These are phyloP conservation scores for Tinea pellionella DNA, from an alignment of 2,888 invertebrate genomes.

Conservation along the genomic window DNA sequence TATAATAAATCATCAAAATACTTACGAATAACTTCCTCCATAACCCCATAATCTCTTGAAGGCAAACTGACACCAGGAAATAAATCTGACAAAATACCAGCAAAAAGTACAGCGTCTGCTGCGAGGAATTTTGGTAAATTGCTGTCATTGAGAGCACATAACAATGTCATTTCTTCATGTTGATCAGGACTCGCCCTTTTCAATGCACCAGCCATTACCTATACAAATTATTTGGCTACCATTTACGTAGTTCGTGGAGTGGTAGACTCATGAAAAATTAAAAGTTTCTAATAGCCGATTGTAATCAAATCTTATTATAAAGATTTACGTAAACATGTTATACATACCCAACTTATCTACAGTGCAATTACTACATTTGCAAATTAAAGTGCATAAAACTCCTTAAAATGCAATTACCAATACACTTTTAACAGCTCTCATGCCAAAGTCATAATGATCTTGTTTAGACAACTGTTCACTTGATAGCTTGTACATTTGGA, in stretches of 20 bases:
- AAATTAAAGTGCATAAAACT: too few relatives aligned
- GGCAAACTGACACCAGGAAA: slow-evolving; percentile 87
- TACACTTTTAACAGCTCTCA: slow-evolving; percentile 94
- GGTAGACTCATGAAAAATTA: too few relatives aligned
- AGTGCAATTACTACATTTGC: too few relatives aligned
- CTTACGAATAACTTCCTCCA: slow-evolving; percentile 74
- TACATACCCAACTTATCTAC: background rate
- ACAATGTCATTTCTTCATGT: slow-evolving; percentile 84
- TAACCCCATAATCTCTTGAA: slow-evolving; percentile 80
- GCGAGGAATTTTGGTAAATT: slow-evolving; percentile 91
- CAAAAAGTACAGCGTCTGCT: slow-evolving; percentile 86
- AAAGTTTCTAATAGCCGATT: too few relatives aligned
- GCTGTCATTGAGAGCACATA: slow-evolving; percentile 88
- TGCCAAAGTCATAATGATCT: slow-evolving; percentile 93
- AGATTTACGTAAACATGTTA: too few relatives aligned
- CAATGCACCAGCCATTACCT: slow-evolving; percentile 89
- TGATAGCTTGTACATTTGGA: slow-evolving; percentile 91
- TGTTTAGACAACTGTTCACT: slow-evolving; percentile 93
- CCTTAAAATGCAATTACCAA: slow-evolving; percentile 52
- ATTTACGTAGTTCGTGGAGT: too few relatives aligned
- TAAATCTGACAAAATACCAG: slow-evolving; percentile 89
- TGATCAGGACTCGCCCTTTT: slow-evolving; percentile 88
- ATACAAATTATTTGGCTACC: background rate
- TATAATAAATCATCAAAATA: slow-evolving; percentile 13
- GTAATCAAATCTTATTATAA: too few relatives aligned